Base-by-base conservation (phyloP, 2,797 vertebrate species). In the Pterois miles region DNA sequence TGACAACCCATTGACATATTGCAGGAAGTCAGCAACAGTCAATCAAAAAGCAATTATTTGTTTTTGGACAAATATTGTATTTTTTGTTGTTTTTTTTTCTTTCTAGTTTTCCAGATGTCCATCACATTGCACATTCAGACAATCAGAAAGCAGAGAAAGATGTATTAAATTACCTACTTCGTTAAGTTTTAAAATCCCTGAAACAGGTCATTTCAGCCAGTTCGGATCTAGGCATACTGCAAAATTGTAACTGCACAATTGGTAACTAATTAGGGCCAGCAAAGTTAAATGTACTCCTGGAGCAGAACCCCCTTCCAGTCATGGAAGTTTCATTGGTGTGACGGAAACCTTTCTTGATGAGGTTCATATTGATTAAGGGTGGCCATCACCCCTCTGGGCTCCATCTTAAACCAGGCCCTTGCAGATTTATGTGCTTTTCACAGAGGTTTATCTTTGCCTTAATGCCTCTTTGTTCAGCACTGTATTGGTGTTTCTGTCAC, bases 401-500 rank as follows among this genome's bases (percentile, higher is more conserved):
- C 84, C 88, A 78, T 92, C 88, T 90, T 81, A 86, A 86, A 91
- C 78, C 86, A 38, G 83, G 66, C 58, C 83, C 62, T 46, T 13
- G 72, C 50, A 74, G 90, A 94, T 94, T 93, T 86, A 94, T 91
- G 84, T 85, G 79, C 86, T 72, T 91, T 91, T 91, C 81, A 25
- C 78, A 33, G 89, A 92, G 91, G 91, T 93, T 93, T 93, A 93
- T 94, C 92, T 94, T 91, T 88, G 88, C 91, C 87, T 86, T 93
- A 94, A 93, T 93, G 91, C 91, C 87, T 93, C 93, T 94, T 93
- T 94, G 90, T 94, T 93, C 92, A 91, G 86, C 85, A 72, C 83
- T 78, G 88, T 94, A 93, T 94, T 94, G 92, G 91, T 94, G 93
- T 94, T 93, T 90, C 93, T 94, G 94, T 94, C 94, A 94, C 77